phyloP scores from a whole-genome alignment of 2,113 vertebrate genomes.

The Oceanites oceanicus region DNA sequence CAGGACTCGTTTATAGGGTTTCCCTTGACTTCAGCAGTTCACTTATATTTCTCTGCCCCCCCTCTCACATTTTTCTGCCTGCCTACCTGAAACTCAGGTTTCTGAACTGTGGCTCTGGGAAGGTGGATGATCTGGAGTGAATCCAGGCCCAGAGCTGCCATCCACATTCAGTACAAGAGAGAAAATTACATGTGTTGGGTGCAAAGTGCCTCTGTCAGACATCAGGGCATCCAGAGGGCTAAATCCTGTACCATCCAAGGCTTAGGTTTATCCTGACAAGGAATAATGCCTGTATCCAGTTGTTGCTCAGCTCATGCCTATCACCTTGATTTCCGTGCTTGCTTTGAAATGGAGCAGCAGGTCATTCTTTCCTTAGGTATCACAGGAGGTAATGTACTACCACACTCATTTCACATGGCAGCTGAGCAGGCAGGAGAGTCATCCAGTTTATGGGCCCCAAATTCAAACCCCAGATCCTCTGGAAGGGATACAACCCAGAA shows the following conservation, averaged over 20 bases:
- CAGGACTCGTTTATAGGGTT: neutral
- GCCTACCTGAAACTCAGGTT: neutral
- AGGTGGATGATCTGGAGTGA: neutral
- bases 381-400: neutral
- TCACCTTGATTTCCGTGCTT: neutral
- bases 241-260: neutral
- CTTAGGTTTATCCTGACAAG: neutral
- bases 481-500: too few species aligned
- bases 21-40: neutral
- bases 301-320: neutral
- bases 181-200: neutral
- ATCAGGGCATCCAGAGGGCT: neutral
- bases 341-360: neutral
- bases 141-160: neutral
- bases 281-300: neutral
- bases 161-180: neutral
- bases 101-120: neutral
- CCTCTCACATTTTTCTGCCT: neutral
- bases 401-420: neutral
- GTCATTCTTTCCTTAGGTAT: neutral
- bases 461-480: neutral
- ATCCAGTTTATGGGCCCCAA: neutral
- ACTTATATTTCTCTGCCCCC: neutral
- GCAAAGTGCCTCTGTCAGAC: neutral
- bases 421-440: neutral